Percentiles rank a stretch among this genome's conserved stretches.
Conservation (phyloP, 2,797 vertebrate species). For the Triplophysa bombifrons region DNA sequence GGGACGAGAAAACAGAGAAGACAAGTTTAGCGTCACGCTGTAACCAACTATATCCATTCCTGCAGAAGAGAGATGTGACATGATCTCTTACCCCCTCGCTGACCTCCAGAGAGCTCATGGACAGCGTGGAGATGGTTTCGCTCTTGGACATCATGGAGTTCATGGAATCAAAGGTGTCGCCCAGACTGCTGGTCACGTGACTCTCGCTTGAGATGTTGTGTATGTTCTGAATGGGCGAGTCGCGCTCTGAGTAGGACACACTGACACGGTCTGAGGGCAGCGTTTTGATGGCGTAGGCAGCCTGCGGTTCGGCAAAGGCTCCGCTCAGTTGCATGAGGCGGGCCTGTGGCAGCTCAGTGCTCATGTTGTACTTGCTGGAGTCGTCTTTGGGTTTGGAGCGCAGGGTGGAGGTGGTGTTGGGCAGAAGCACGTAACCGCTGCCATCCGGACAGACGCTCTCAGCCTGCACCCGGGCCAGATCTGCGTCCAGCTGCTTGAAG, state of each 20-base stretch:
- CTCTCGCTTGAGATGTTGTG: conserved; percentile 89
- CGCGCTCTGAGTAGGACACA: conserved; percentile 82
- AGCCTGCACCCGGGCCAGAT: conserved; percentile 85
- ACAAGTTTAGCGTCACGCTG: background rate
- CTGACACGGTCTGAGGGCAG: conserved; percentile 83
- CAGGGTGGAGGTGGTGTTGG: conserved; percentile 90
- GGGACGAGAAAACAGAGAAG: background rate
- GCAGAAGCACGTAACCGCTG: conserved; percentile 91
- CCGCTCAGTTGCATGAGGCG: conserved; percentile 93
- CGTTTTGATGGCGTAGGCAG: conserved; percentile 83
- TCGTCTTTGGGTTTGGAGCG: conserved; percentile 92
- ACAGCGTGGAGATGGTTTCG: conserved; percentile 92
- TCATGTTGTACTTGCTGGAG: conserved; percentile 90
- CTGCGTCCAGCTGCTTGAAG: conserved; percentile 93
- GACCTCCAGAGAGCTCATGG: conserved; percentile 98
- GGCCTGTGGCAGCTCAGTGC: conserved; percentile 92
- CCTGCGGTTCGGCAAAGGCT: conserved; percentile 84
- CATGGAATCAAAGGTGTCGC: conserved; percentile 89
- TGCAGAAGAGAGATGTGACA: background rate
- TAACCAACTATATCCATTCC: background rate
- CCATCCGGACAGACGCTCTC: conserved; percentile 80
- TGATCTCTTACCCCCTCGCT: conserved; percentile 55
- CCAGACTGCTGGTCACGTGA: conserved; percentile 88
- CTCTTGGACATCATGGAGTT: conserved; percentile 92
- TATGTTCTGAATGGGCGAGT: conserved; percentile 83